Percentiles rank a stretch among this genome's conserved stretches.
Evolutionary conservation across 2,888 invertebrate species (phyloP).

Genomic region (Galerucella nymphaeae): DNA sequence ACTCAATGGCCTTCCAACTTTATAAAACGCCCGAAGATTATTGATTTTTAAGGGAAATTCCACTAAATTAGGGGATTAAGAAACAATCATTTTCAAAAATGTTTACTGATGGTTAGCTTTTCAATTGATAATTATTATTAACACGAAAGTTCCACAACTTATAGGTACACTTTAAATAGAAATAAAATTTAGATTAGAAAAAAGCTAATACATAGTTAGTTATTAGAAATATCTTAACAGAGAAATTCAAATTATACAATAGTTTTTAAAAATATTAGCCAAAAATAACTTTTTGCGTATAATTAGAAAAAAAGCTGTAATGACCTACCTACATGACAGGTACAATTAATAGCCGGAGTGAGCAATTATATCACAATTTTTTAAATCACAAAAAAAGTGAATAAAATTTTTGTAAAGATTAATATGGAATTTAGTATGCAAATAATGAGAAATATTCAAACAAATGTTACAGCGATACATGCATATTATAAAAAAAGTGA

Average conservation of each 20-base stretch:
- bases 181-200: neutral
- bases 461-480: constrained; percentile 38
- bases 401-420: constrained; percentile 12
- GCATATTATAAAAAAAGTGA: constrained; percentile 43
- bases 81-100: constrained; percentile 26
- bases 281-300: constrained; percentile 30
- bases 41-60: constrained; percentile 57
- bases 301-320: constrained; percentile 34
- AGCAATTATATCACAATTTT: constrained; percentile 14
- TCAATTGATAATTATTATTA: constrained; percentile 7
- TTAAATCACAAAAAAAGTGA: neutral
- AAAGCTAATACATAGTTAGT: neutral
- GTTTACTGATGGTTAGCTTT: constrained; percentile 7
- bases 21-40: constrained; percentile 60
- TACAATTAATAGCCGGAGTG: constrained; percentile 11
- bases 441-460: constrained; percentile 14
- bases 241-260: neutral
- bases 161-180: neutral
- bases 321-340: constrained; percentile 45
- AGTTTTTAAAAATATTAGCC: constrained; percentile 16
- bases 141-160: constrained; percentile 26
- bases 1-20: constrained; percentile 52
- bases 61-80: constrained; percentile 34
- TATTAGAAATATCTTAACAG: neutral
- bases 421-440: constrained; percentile 11